Conservation (phyloP, 2,888 invertebrate species). For the Lasioglossum morio region DNA sequence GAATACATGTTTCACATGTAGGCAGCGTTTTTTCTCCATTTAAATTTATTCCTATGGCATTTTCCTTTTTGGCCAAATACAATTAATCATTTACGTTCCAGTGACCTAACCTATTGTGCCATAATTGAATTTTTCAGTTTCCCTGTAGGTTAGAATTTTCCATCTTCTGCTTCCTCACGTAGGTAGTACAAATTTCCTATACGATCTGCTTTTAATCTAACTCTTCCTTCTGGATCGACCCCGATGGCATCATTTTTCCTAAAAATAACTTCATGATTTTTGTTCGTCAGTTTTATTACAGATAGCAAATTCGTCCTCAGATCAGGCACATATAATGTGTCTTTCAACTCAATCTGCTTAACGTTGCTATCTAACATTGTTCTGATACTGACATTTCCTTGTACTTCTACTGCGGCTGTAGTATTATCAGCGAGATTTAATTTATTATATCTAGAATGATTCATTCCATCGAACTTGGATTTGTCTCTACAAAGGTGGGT, state of each 20-base stretch:
- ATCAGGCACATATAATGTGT: not conserved
- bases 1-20: not conserved
- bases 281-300: not conserved
- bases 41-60: not conserved
- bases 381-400: not conserved
- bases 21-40: not conserved
- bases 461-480: not conserved
- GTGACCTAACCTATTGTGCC: not conserved
- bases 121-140: not conserved
- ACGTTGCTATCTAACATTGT: not conserved
- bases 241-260: not conserved
- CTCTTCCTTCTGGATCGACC: not conserved
- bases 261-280: not conserved
- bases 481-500: not conserved
- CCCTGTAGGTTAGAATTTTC: not conserved
- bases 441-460: not conserved
- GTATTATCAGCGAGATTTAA: not conserved
- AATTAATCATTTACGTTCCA: not conserved
- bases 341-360: not conserved
- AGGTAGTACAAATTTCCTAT: not conserved
- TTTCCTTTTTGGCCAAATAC: not conserved
- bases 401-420: not conserved
- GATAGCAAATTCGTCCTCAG: not conserved
- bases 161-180: not conserved
- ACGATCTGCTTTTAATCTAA: not conserved